Base-by-base conservation (phyloP, 2,797 vertebrate genomes). In the Capromys pilorides region DNA sequence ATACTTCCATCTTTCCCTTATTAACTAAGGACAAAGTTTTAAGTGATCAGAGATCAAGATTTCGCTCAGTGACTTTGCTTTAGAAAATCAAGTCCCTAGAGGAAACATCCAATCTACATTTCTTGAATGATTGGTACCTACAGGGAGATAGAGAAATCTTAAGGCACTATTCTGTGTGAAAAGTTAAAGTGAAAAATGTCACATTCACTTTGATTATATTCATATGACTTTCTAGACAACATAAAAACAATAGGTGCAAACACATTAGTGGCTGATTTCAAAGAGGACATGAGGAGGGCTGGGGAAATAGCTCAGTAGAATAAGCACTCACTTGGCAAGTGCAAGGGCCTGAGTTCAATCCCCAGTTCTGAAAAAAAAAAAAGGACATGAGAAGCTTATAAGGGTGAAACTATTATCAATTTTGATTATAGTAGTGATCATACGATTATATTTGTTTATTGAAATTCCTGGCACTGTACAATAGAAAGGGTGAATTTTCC, bases 401-500 rank as follows among this genome's bases (percentile, higher is more conserved):
- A 84, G 51, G 33, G 36, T 83, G 31, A 5, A 89, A 45, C 24
- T 64, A 59, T 54, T 78, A n/a, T 88, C 13, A 71, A 11, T 78
- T 61, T 96, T 92, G 21, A 21, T 75, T 85, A 66, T 75, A 28
- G 49, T 79, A 59, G 5, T 84, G 31, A 57, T 39, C 85, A 39
- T 8, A 2, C 91, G 18, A 59, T 51, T 81, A 31, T 36, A 81
- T 73, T 8, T 28, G 3, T 93, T 96, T 93, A 33, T 91, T 61
- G 82, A 93, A 89, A 94, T 6, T 71, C n/a, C 45, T 90, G 54
- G 49, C 83, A 88, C n/a, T 85, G 19, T 78, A 61, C 10, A 39
- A 36, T 62, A 86, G 75, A 59, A 90, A 88, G 51, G 59, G 77
- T 80, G 45, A 90, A 78, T 96, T 92, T 95, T 86, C 59, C 54